Evolutionary conservation across 30 jellyfish, hydroid and myxozoan genomes (phyloP).

Genomic region (Aurelia sp.): DNA sequence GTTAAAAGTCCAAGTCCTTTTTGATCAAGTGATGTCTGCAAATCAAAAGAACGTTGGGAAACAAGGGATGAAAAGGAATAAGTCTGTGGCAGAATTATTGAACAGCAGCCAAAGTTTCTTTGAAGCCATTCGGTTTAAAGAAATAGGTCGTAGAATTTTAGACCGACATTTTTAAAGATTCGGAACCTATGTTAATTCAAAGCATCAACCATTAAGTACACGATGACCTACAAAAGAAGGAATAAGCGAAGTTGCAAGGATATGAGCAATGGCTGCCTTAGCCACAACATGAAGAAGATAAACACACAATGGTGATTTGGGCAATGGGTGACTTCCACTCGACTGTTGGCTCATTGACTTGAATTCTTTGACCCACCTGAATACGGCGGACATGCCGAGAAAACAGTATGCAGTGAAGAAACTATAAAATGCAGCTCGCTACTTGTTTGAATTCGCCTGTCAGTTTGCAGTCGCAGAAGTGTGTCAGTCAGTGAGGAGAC

Average conservation of each 20-base stretch:
- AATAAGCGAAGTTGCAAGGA: not conserved
- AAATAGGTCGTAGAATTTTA: no score
- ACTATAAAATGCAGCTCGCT: slow-evolving; percentile 1
- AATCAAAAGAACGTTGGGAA: no score
- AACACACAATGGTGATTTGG: slow-evolving; percentile 10
- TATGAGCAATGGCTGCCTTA: not conserved
- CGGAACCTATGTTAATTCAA: no score
- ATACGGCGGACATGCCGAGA: not conserved
- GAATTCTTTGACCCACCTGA: slow-evolving; percentile 19
- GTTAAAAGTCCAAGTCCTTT: no score
- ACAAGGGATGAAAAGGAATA: no score
- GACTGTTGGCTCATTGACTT: slow-evolving; percentile 4
- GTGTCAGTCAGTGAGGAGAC: not conserved
- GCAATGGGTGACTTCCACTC: slow-evolving; percentile 16
- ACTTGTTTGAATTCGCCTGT: slow-evolving; percentile 13
- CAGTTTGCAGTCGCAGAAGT: slow-evolving; percentile 31
- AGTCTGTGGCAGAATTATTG: no score
- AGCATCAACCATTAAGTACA: no score
- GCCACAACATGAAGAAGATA: slow-evolving; percentile 22
- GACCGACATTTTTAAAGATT: no score
- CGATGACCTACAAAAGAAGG: slow-evolving; percentile 6
- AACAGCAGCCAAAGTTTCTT: no score
- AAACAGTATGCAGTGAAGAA: not conserved
- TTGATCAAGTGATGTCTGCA: no score
- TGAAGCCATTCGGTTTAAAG: no score